Evolutionary conservation across 2,113 vertebrate genomes (phyloP).

Genomic region (Neoarius graeffei): DNA sequence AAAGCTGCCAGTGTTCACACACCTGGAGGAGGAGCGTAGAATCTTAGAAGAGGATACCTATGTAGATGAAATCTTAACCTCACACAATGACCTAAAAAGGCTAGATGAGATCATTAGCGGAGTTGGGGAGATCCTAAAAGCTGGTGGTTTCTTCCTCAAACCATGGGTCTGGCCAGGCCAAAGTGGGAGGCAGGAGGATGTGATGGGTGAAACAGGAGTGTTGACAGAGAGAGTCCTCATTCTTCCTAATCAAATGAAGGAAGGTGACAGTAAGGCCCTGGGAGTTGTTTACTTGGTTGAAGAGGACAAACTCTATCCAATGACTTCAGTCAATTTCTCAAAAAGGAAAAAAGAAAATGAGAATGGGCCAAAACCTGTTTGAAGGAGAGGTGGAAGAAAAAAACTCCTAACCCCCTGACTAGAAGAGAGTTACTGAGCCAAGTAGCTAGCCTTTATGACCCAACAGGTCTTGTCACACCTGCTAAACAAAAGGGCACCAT

Average conservation of each 20-base stretch:
- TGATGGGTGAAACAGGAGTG: too few relatives aligned
- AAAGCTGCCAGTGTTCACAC: background rate
- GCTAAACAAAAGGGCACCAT: background rate
- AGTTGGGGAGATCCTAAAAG: slow-evolving; percentile 4
- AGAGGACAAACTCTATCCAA: slow-evolving; percentile 18
- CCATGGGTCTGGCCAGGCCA: slow-evolving; percentile 8
- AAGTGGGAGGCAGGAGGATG: slow-evolving; percentile 17
- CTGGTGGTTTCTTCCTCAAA: slow-evolving; percentile 19
- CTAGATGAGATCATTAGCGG: background rate
- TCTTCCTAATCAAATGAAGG: slow-evolving; percentile 38
- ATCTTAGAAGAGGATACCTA: slow-evolving; percentile 15
- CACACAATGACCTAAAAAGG: too few relatives aligned
- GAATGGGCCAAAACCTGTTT: too few relatives aligned
- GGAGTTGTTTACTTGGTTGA: slow-evolving; percentile 44
- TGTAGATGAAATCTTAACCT: background rate
- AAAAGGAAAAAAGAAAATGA: slow-evolving; percentile 29
- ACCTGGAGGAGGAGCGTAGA: slow-evolving; percentile 15
- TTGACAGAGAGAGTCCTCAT: background rate
- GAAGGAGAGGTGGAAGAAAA: too few relatives aligned
- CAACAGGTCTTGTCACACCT: too few relatives aligned
- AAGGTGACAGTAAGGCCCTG: slow-evolving; percentile 26
- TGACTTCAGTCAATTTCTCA: slow-evolving; percentile 39
- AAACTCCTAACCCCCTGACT: slow-evolving; percentile 29
- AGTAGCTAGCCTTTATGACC: too few relatives aligned
- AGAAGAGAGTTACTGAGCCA: slow-evolving; percentile 8